A percentile compares a stretch with the other conserved stretches of the same genome.
Conservation (phyloP, 2,113 vertebrate species). For the Marmota flaviventris region DNA sequence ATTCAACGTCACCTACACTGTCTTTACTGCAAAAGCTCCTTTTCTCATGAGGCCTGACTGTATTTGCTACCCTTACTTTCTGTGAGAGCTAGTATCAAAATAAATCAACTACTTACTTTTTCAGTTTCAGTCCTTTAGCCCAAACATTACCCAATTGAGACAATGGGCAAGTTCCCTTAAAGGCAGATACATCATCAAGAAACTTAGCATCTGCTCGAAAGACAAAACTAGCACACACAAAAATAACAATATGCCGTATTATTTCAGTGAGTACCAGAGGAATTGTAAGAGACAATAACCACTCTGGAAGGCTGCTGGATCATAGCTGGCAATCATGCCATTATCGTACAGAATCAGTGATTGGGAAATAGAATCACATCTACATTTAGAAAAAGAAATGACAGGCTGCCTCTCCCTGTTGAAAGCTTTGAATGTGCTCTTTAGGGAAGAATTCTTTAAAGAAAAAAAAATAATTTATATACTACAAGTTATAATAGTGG, state of each 20-base stretch:
- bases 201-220: slow-evolving; percentile 22
- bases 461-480: not conserved
- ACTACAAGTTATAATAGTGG: not conserved
- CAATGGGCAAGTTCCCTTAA: not conserved
- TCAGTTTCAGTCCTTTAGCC: too few species aligned
- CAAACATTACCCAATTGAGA: too few species aligned
- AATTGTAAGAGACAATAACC: slow-evolving; percentile 21
- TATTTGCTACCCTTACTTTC: too few species aligned
- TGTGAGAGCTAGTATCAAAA: too few species aligned
- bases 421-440: slow-evolving; percentile 21
- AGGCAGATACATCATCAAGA: not conserved
- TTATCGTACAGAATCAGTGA: slow-evolving; percentile 47
- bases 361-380: slow-evolving; percentile 44
- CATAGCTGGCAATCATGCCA: not conserved
- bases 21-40: too few species aligned
- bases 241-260: slow-evolving; percentile 36
- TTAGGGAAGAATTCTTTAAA: slow-evolving; percentile 9
- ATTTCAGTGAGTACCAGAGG: slow-evolving; percentile 39
- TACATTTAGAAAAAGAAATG: slow-evolving; percentile 40
- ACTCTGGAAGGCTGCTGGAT: not conserved
- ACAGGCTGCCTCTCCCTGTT: not conserved
- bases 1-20: too few species aligned
- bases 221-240: slow-evolving; percentile 14
- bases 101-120: too few species aligned
- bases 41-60: too few species aligned